Percentiles rank a stretch among this genome's conserved stretches.
Evolutionary conservation across 2,113 vertebrate species (phyloP).

Genomic region (Rafetus swinhoei): DNA sequence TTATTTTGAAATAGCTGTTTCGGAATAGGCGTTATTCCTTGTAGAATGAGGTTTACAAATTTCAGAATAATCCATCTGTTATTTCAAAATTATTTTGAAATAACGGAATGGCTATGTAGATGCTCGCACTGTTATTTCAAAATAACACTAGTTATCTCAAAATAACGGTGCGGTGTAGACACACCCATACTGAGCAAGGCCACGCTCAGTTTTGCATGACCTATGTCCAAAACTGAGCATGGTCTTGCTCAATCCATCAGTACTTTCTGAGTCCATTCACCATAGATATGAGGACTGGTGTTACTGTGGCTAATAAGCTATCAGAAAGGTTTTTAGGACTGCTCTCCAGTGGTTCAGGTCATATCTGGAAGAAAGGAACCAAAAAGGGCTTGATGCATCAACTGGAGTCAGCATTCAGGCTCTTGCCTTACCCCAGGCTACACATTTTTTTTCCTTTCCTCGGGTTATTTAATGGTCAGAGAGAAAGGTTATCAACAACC

Average conservation of each 20-base stretch:
- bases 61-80: no score
- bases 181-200: background rate
- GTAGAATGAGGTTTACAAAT: no score
- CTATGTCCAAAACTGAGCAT: background rate
- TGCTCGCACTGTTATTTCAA: no score
- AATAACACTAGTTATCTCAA: no score
- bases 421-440: slow-evolving; percentile 34
- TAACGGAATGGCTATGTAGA: no score
- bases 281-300: background rate
- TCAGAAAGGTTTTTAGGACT: background rate
- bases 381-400: background rate
- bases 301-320: background rate
- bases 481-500: slow-evolving; percentile 52
- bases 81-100: no score
- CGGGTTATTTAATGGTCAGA: slow-evolving; percentile 38
- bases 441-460: slow-evolving; percentile 33
- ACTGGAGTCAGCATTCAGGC: background rate
- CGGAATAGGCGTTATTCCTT: no score
- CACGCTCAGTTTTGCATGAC: no score
- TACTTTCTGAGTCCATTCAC: background rate
- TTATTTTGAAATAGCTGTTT: no score
- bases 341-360: background rate
- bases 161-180: no score
- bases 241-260: background rate
- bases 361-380: background rate